phyloP scores from a whole-genome alignment of 2,888 invertebrate genomes.

The Troilus luridus region DNA sequence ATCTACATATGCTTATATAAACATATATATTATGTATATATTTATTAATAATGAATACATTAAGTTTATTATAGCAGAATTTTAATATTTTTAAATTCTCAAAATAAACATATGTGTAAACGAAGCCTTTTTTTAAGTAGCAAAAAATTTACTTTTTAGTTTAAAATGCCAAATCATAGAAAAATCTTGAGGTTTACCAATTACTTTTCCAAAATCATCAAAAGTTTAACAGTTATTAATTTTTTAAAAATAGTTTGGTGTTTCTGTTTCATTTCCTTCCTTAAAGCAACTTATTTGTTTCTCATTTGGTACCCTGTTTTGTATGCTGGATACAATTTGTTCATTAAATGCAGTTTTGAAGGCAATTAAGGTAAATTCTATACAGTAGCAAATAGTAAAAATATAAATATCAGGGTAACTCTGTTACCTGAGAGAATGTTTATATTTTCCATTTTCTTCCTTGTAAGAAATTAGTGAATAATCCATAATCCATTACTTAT shows the following conservation, averaged over 20 bases:
- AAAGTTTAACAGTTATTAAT: not conserved
- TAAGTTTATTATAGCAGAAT: not conserved
- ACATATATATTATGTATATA: too few species aligned
- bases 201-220: not conserved
- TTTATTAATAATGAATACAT: not conserved
- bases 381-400: not conserved
- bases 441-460: not conserved
- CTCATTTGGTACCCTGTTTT: slow-evolving; percentile 8
- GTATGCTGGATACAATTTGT: slow-evolving; percentile 10
- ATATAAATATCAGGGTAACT: not conserved
- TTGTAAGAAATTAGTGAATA: not conserved
- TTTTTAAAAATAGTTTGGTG: not conserved
- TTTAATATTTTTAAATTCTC: not conserved
- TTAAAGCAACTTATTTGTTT: slow-evolving; percentile 7
- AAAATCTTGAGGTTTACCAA: not conserved
- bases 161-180: slow-evolving; percentile 2
- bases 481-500: not conserved
- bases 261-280: not conserved
- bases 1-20: too few species aligned
- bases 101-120: not conserved
- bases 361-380: not conserved
- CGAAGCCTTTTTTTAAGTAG: not conserved
- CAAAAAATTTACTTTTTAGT: not conserved
- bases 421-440: not conserved
- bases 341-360: not conserved